Base-by-base conservation (phyloP, 2,888 invertebrate genomes). In the Maniola hyperantus region DNA sequence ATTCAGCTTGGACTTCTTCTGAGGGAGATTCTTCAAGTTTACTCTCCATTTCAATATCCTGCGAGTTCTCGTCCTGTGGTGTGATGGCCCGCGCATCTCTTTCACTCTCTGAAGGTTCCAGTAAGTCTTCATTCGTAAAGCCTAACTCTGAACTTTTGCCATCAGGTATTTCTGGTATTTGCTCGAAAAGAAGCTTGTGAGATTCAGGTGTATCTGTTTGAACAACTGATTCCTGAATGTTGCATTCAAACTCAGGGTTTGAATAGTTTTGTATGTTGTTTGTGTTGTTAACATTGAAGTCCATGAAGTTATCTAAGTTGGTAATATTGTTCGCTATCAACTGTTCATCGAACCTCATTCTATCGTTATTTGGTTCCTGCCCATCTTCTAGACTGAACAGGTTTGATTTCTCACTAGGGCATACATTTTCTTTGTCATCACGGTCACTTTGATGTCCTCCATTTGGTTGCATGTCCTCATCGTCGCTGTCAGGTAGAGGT, bases 151-250 rank as follows among this genome's bases (percentile, higher is more conserved):
- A 91, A 77, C 89, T 91, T 74, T 92, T 92, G 11, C 91, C 92
- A 75, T 91, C 91, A 46, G 92, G 92, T 72, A 91, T 91, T 83
- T 92, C 92, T 26, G 92, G 92, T 73, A 92, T 92, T 79, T 92
- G 91, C 79, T 92, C 92, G 76, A 91, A 92, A 11, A 92, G 76
- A 61, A 92, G 79, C 74, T 92, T 92, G 73, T 92, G 91, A 83
- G 92, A 92, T 84, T 92, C 92, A 26, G 92, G 92, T 34, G 92
- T 91, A 68, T 92, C 92, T 46, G 92, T 91, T 69, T 87, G 91
- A 61, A 81, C 73, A 6, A 88, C 82, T 64, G 80, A 74, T 44
- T 87, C 85, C 69, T 84, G 78, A 69, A 83, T 75, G 72, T 83
- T 84, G 71, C 82, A 75, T 73, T 87, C 89, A 72, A 89, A 89